phyloP scores from a whole-genome alignment of 2,888 invertebrate genomes.

The Ochropleura plecta region DNA sequence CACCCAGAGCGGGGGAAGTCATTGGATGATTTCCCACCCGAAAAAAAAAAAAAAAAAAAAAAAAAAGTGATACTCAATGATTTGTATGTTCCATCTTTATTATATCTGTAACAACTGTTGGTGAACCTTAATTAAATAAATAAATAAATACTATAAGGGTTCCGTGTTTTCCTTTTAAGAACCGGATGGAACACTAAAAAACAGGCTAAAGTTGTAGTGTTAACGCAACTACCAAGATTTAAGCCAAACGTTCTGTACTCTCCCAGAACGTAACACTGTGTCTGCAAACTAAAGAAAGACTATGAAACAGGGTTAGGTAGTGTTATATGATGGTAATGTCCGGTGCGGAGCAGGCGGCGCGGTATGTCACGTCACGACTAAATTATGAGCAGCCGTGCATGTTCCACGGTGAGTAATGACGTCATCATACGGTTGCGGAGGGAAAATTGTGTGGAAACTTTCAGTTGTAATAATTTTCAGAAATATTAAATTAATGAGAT shows the following conservation, averaged over 20 bases:
- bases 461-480: not conserved
- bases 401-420: slow-evolving; percentile 60
- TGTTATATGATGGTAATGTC: slow-evolving; percentile 67
- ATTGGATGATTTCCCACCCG: too few species aligned
- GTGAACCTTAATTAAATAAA: too few species aligned
- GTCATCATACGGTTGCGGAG: slow-evolving; percentile 45
- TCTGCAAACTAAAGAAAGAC: slow-evolving; percentile 36
- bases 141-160: too few species aligned
- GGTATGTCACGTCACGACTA: slow-evolving; percentile 64
- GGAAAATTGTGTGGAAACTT: slow-evolving; percentile 43
- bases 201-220: too few species aligned
- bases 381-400: slow-evolving; percentile 64
- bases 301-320: slow-evolving; percentile 45
- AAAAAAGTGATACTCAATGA: too few species aligned
- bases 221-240: not conserved
- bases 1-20: too few species aligned
- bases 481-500: too few species aligned
- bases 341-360: slow-evolving; percentile 49
- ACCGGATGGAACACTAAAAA: too few species aligned
- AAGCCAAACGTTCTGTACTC: not conserved
- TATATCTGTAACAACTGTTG: too few species aligned
- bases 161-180: too few species aligned
- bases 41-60: too few species aligned
- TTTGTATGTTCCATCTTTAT: too few species aligned
- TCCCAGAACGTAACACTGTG: not conserved